Conservation (phyloP, 2,797 vertebrate species). For the Paramormyrops hopkinsi region DNA sequence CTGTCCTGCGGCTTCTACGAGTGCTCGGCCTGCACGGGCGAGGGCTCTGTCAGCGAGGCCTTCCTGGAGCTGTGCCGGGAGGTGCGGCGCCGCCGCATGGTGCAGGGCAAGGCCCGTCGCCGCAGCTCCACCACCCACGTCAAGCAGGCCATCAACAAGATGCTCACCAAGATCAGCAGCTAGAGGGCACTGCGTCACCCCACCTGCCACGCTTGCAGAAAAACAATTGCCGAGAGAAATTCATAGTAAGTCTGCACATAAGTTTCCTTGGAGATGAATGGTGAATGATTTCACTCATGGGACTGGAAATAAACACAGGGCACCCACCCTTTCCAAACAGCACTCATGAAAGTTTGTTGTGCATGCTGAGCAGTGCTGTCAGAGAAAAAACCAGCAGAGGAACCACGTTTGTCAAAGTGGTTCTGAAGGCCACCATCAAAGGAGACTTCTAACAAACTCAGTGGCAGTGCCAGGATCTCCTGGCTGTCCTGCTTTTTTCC, state of each 20-base stretch:
- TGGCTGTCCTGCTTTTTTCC: not conserved
- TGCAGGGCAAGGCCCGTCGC: slow-evolving; percentile 87
- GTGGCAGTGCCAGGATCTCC: not conserved
- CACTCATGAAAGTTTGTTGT: not conserved
- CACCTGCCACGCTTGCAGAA: not conserved
- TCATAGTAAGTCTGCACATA: not conserved
- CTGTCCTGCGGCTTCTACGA: slow-evolving; percentile 94
- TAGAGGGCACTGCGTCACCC: slow-evolving; percentile 46
- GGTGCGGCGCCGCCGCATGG: slow-evolving; percentile 79
- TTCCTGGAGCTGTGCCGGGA: slow-evolving; percentile 93
- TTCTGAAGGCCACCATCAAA: not conserved
- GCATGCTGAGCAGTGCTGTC: not conserved
- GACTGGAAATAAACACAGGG: not conserved
- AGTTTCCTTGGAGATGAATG: not conserved
- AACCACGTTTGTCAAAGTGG: not conserved
- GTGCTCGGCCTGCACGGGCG: slow-evolving; percentile 88
- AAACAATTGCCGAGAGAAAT: not conserved
- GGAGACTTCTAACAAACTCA: not conserved
- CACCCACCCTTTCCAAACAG: not conserved
- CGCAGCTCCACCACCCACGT: slow-evolving; percentile 96
- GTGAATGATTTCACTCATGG: not conserved
- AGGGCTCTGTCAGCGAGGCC: slow-evolving; percentile 82
- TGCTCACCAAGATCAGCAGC: slow-evolving; percentile 99
- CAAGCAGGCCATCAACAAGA: slow-evolving; percentile 98
- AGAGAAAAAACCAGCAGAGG: not conserved